Base-by-base conservation (phyloP, 1,140 invertebrate genomes). In the Drosophila grimshawi region DNA sequence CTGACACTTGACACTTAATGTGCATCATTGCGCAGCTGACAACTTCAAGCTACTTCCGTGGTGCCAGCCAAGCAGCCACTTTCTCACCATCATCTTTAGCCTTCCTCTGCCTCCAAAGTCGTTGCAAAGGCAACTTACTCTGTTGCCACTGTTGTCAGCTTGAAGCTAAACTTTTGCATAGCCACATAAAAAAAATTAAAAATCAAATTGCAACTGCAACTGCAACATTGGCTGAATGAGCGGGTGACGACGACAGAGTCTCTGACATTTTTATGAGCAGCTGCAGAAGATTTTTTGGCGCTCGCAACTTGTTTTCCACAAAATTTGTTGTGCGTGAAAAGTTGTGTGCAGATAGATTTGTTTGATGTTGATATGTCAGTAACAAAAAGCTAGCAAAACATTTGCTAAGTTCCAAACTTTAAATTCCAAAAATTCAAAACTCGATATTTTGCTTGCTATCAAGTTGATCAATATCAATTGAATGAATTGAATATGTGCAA, bases 1-100 rank as follows among this genome's bases (percentile, higher is more conserved):
- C 74, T 76, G 73, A 80, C 74, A 88, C 85, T 89, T 89, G 85
- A 89, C 83, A 89, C 80, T 88, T 89, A 88, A 88, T 88, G 83
- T 88, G 83, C 83, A 88, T 88, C 83, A 89, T 85, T 89, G 83
- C 83, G 83, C 83, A 83, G 80, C 83, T 88, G 85, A 88, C 83
- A 88, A 89, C 88, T 89, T 80, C 83, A 83, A 83, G 83, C 83
- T 81, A 88, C 83, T 88, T 88, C 85, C 83, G 80, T 85, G 81
- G 72, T 83, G 85, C 67, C 82, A 86, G 61, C 66, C 77, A 80
- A 57, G 61, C 55, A 81, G 79, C 75, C 68, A 77, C 61, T 69
- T 52, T 45, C 39, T 43, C 76, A 59, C 43, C 59, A 33, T 48
- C 7, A 29, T 19, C 19, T 29, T 48, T 5, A 27, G 5, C 2